Percentiles rank a stretch among this genome's conserved stretches.
Evolutionary conservation across 2,113 vertebrate species (phyloP).

Genomic region (Hemibagrus wyckioides): DNA sequence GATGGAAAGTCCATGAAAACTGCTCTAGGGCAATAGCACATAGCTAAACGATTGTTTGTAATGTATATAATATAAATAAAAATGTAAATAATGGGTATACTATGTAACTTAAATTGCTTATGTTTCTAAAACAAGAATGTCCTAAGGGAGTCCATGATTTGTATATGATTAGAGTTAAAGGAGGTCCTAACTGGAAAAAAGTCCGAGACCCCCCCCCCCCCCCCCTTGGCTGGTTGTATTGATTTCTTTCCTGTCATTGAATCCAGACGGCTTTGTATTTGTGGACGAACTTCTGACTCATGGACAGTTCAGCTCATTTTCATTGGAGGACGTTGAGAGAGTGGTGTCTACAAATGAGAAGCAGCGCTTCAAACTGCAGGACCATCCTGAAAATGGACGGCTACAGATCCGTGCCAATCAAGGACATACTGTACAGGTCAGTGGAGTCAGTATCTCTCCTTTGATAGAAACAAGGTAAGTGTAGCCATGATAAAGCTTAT

Average conservation of each 20-base stretch:
- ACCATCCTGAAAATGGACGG: conserved; percentile 66
- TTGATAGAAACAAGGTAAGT: background rate
- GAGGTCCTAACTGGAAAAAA: background rate
- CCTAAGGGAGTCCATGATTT: background rate
- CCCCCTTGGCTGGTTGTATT: background rate
- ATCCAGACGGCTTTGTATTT: conserved; percentile 83
- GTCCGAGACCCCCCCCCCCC: background rate
- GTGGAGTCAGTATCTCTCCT: background rate
- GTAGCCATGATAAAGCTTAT: background rate
- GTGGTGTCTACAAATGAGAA: conserved; percentile 81
- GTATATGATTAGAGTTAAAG: background rate
- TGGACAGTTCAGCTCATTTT: conserved; percentile 76
- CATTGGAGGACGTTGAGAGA: conserved; percentile 74
- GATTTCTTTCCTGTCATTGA: background rate
- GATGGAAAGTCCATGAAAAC: background rate
- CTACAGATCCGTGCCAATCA: conserved; percentile 86
- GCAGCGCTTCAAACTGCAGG: conserved; percentile 77
- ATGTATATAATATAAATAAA: background rate
- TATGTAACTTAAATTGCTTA: background rate
- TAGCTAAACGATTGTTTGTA: background rate
- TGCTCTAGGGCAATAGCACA: background rate
- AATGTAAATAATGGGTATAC: background rate
- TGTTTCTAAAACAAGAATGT: background rate
- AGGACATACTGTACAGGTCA: conserved; percentile 84
- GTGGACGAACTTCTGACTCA: conserved; percentile 76